A percentile compares a stretch with the other conserved stretches of the same genome.
phyloP scores from a whole-genome alignment of 2,888 invertebrate species.

The Lobophora halterata region DNA sequence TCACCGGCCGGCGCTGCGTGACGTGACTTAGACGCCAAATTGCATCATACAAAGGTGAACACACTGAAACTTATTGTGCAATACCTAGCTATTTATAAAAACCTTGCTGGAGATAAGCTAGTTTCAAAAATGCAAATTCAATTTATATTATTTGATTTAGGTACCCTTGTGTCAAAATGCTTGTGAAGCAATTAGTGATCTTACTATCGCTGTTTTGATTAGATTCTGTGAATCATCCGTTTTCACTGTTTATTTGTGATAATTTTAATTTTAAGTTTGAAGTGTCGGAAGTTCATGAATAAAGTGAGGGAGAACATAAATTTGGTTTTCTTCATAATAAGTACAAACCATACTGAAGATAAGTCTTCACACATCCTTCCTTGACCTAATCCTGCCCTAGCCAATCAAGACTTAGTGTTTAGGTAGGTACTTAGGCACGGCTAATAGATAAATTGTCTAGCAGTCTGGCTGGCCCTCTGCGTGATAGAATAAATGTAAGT shows the following conservation, averaged over 20 bases:
- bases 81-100: constrained; percentile 29
- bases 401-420: too few species aligned
- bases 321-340: constrained; percentile 30
- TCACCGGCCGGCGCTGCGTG: too few species aligned
- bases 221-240: constrained; percentile 77
- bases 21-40: constrained; percentile 23
- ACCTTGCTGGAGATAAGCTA: constrained; percentile 3
- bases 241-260: constrained; percentile 78
- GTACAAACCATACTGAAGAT: too few species aligned
- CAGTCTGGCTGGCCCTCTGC: too few species aligned
- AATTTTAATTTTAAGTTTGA: constrained; percentile 62
- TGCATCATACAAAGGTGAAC: constrained; percentile 29
- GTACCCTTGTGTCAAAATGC: constrained; percentile 25
- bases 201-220: constrained; percentile 55
- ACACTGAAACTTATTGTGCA: constrained; percentile 36
- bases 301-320: constrained; percentile 43
- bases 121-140: constrained; percentile 8
- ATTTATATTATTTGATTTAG: constrained; percentile 24
- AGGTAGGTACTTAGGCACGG: too few species aligned
- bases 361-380: too few species aligned
- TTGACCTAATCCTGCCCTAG: too few species aligned
- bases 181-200: constrained; percentile 41
- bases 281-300: constrained; percentile 56
- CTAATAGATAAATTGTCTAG: too few species aligned
- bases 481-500: too few species aligned